A percentile compares a stretch with the other conserved stretches of the same genome.
Conservation (phyloP, 2,888 invertebrate genomes). For the Eupithecia centaureata region DNA sequence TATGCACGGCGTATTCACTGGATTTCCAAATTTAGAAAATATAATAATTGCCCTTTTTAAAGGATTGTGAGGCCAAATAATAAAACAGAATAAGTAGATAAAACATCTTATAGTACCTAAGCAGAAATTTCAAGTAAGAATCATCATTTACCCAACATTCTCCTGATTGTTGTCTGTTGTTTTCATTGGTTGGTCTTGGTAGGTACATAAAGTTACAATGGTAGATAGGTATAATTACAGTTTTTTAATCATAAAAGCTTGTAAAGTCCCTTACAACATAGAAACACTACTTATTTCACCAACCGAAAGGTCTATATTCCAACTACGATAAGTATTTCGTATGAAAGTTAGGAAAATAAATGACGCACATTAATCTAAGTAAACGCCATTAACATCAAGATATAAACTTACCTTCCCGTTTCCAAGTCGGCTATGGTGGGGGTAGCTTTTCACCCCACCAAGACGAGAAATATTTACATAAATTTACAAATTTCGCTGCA, state of each 20-base stretch:
- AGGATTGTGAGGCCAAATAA: no score
- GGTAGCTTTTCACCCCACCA: constrained; percentile 71
- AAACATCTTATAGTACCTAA: no score
- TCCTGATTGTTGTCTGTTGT: no score
- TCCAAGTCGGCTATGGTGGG: constrained; percentile 48
- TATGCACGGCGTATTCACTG: no score
- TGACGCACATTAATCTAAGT: constrained; percentile 54
- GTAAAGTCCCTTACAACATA: neutral
- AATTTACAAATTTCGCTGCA: constrained; percentile 81
- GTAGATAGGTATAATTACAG: no score
- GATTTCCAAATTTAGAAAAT: no score
- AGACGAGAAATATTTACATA: constrained; percentile 83
- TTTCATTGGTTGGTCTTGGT: no score
- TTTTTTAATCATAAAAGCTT: constrained; percentile 4
- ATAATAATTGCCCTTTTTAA: no score
- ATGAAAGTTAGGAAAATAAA: constrained; percentile 51
- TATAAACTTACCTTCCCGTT: constrained; percentile 44
- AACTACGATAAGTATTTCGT: constrained; percentile 18
- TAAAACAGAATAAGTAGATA: no score
- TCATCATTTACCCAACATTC: no score
- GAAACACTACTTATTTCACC: constrained; percentile 9
- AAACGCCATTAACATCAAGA: constrained; percentile 47
- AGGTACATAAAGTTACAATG: no score
- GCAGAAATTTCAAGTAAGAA: no score
- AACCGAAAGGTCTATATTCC: constrained; percentile 12